These are phyloP conservation scores for Cephus nigrinus DNA, from an alignment of 2,888 invertebrate species.

Conservation along the genomic window DNA sequence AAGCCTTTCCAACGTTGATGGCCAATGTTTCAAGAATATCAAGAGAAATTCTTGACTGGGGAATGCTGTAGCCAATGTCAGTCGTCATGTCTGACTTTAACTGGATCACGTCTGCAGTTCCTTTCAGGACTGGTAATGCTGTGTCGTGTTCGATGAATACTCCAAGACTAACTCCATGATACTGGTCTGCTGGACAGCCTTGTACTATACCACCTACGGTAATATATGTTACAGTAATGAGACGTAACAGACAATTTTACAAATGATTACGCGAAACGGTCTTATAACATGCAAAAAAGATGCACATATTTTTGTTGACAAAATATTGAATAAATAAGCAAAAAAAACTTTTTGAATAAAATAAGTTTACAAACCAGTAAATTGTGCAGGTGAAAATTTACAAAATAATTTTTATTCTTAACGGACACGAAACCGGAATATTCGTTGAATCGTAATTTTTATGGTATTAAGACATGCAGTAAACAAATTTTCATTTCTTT, in stretches of 20 bases:
- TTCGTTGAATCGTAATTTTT: too few relatives aligned
- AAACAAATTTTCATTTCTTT: not conserved
- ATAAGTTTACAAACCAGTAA: not conserved
- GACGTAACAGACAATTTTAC: not conserved
- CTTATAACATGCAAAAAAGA: not conserved
- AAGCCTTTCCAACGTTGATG: constrained; percentile 20
- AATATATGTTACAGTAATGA: not conserved
- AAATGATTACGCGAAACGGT: not conserved
- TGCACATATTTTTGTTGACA: not conserved
- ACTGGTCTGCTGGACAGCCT: constrained; percentile 27
- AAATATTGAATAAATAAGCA: not conserved
- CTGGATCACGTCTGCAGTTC: constrained; percentile 36
- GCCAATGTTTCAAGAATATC: constrained; percentile 25
- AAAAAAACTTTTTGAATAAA: too few relatives aligned
- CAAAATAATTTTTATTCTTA: not conserved
- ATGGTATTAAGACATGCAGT: not conserved
- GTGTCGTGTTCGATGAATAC: constrained; percentile 41
- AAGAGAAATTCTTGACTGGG: constrained; percentile 30
- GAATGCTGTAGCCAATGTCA: constrained; percentile 38
- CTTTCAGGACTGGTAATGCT: constrained; percentile 28
- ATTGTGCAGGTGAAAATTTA: not conserved
- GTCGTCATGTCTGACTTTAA: constrained; percentile 22
- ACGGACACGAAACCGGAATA: too few relatives aligned
- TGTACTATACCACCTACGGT: constrained; percentile 34
- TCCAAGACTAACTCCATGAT: constrained; percentile 34